phyloP scores from a whole-genome alignment of 2,888 invertebrate genomes.

The Eucriotettix oculatus region DNA sequence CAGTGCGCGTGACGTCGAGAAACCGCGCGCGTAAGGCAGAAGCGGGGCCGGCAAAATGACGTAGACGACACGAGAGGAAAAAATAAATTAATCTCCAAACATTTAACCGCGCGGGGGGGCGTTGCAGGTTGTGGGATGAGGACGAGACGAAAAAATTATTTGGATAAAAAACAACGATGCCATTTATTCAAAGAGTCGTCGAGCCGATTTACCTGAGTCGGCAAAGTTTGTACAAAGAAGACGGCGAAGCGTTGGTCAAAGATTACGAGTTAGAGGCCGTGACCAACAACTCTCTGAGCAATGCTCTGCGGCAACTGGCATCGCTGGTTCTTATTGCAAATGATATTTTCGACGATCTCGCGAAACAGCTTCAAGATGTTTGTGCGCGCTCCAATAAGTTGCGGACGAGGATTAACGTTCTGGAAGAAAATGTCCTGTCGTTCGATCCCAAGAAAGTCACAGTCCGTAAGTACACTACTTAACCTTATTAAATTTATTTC shows the following conservation, averaged over 20 bases:
- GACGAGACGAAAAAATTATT: too few species aligned
- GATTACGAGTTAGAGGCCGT: slow-evolving; percentile 73
- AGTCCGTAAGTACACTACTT: slow-evolving; percentile 80
- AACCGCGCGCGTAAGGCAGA: not conserved
- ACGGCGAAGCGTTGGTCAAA: slow-evolving; percentile 37
- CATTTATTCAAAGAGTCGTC: slow-evolving; percentile 71
- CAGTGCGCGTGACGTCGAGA: not conserved
- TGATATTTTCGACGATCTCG: slow-evolving; percentile 71
- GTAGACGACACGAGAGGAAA: too few species aligned
- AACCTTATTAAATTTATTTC: too few species aligned
- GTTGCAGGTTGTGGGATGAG: too few species aligned
- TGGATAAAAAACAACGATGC: slow-evolving; percentile 38
- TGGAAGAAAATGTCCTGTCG: slow-evolving; percentile 52
- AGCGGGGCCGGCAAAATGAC: not conserved
- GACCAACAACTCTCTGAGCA: slow-evolving; percentile 71
- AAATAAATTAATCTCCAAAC: too few species aligned
- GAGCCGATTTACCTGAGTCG: slow-evolving; percentile 67
- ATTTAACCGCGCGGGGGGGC: too few species aligned
- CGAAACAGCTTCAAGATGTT: slow-evolving; percentile 54
- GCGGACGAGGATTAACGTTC: slow-evolving; percentile 47
- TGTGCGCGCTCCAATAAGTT: slow-evolving; percentile 55
- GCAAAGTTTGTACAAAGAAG: slow-evolving; percentile 24
- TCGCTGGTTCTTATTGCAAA: slow-evolving; percentile 68
- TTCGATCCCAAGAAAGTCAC: slow-evolving; percentile 80
- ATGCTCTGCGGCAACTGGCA: slow-evolving; percentile 69